Conservation (phyloP, 2,888 invertebrate species). For the Alloplasta piceator region DNA sequence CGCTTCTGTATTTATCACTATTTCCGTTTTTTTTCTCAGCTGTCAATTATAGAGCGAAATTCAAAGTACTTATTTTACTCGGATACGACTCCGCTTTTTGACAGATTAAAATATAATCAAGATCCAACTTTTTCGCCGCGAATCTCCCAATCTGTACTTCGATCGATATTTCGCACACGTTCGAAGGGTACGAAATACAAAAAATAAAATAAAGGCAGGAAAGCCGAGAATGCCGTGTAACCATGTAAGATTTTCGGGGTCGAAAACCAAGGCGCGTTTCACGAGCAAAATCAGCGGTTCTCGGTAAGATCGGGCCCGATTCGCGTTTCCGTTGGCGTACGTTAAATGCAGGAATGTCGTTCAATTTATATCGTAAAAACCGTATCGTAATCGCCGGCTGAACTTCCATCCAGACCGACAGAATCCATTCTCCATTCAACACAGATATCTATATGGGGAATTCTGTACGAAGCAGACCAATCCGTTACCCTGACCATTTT, state of each 20-base stretch:
- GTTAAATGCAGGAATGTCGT: constrained; percentile 58
- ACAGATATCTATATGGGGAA: too few relatives aligned
- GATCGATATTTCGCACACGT: neutral
- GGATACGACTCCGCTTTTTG: too few relatives aligned
- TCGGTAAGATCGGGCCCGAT: constrained; percentile 14
- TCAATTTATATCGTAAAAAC: constrained; percentile 49
- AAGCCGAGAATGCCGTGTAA: neutral
- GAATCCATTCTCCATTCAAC: constrained; percentile 40
- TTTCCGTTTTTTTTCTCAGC: too few relatives aligned
- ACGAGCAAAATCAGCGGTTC: constrained; percentile 2
- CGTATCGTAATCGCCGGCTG: constrained; percentile 51
- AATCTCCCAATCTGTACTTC: neutral
- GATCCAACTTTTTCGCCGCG: too few relatives aligned
- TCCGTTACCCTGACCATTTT: too few relatives aligned
- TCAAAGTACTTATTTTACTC: too few relatives aligned
- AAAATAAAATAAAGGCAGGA: constrained; percentile 6
- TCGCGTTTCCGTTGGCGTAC: neutral
- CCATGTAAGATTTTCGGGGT: constrained; percentile 19
- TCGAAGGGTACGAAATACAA: neutral
- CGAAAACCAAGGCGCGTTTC: neutral
- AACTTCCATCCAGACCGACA: constrained; percentile 23
- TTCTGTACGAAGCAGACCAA: too few relatives aligned
- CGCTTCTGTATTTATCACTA: too few relatives aligned
- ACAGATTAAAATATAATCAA: too few relatives aligned
- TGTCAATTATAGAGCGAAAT: too few relatives aligned